Evolutionary conservation across 2,113 vertebrate species (phyloP), one percentile per base, ranked within the genome.

Genomic region (Rhynchomys soricoides): DNA sequence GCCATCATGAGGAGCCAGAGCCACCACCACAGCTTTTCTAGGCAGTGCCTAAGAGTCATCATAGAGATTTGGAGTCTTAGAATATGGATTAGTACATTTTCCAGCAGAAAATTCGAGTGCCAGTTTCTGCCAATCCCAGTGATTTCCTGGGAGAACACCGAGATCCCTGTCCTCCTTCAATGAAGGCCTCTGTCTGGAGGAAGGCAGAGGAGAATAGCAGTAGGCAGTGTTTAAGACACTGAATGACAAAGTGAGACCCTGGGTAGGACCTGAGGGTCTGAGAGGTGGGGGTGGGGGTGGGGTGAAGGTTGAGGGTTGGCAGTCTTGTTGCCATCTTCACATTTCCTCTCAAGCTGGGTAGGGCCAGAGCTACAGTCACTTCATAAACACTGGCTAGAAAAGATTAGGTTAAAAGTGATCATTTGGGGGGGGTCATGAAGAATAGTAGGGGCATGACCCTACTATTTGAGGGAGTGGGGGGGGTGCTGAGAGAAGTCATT

Each of bases 291-390:
- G 74, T 31, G 12, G 13, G 74, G 22, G 40, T 10, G 9, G 17
- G 12, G 7, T 6, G 29, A 43, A 13, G 19, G 26, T 19, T 70
- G 86, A 87, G 52, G 34, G 5, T 17, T 71, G 37, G 21, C 40
- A 10, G 24, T 4, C 3, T 59, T 0, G 0, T 77, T 73, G 93
- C 66, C 16, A 48, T 45, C 59, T 66, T 24, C 4, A 13, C 10
- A 52, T 43, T 21, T 22, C 11, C 2, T 11, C 68, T 3, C 1
- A 31, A 24, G 4, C 40, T 55, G 66, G 40, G 37, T 21, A 34
- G 19, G 62, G 22, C 82, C 48, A 59, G 52, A 40, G n/a, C 12
- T 64, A 43, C 48, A 43, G 48, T 31, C 4, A 3, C 86, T 73
- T 3, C 0, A 1, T 62, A 70, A 59, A 70, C 0, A 70, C n/a